Base-by-base conservation (phyloP, 2,888 invertebrate genomes). In the Charanyca ferruginea region DNA sequence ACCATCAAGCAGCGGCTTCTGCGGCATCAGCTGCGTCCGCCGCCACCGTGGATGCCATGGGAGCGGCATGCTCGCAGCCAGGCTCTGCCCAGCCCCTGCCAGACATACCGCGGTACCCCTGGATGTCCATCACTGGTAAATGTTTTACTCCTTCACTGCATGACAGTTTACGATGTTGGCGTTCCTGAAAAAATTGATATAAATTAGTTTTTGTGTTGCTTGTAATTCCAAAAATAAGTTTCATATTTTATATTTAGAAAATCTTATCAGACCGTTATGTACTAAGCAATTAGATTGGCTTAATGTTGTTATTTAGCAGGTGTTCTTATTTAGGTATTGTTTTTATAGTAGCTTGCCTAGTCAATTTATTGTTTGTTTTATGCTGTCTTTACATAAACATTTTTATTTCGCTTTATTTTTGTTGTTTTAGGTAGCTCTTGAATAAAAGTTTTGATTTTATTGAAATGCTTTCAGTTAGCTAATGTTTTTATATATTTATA, bases 41-140 rank as follows among this genome's bases (percentile, higher is more conserved):
- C 35, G 97, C 97, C 44, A 96, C 97, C 83, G 98, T 98, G 87
- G 98, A 98, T 87, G 98, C 98, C 87, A 97, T 98, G 87, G 96
- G 98, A 74, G 97, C 97, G 83, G 96, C 98, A 78, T 98, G 98
- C 96, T 96, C 97, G 76, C 97, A 98, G 90, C 96, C 97, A 83
- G 74, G 74, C 49, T 97, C 98, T 71, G 98, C 98, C 74, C 98
- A 98, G 93, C 98, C 98, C 66, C 97, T 98, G 90, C 98, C 98
- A 55, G 98, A 98, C 95, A 98, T 98, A 91, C 98, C 98, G 64
- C 97, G 98, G 90, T 98, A 99, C 93, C 98, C 98, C 54, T 99
- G 98, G 98, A 98, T 99, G 98, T 98, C 98, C 89, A 98, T 98
- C 94, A 98, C 98, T 96, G 98, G 98, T 98, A 96, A 97, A 96